phyloP scores from a whole-genome alignment of 2,888 invertebrate genomes.

The Agriopis aurantiaria region DNA sequence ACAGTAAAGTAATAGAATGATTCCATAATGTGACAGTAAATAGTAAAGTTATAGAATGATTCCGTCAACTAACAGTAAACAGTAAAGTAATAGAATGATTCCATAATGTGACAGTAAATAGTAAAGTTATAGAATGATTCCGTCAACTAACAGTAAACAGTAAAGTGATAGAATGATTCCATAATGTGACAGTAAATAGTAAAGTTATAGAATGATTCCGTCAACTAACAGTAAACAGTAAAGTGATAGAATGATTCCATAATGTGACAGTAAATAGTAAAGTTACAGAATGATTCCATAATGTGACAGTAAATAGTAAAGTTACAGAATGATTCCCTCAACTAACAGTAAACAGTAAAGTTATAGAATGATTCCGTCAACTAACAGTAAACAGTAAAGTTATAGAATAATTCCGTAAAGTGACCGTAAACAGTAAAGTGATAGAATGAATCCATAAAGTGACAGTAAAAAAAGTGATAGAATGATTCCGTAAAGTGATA shows the following conservation, averaged over 20 bases:
- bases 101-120: not conserved
- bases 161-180: not conserved
- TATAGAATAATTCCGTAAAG: not conserved
- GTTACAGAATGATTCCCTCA: not conserved
- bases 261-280: not conserved
- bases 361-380: not conserved
- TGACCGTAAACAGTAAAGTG: not conserved
- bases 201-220: not conserved
- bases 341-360: constrained; percentile 10
- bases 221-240: constrained; percentile 9
- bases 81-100: too few species aligned
- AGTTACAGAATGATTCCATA: not conserved
- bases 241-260: not conserved
- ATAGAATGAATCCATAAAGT: constrained; percentile 2
- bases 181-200: not conserved
- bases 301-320: not conserved
- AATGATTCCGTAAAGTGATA: not conserved
- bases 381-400: not conserved
- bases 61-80: too few species aligned
- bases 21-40: not conserved
- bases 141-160: not conserved
- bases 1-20: not conserved
- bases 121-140: not conserved
- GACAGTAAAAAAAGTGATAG: constrained; percentile 13
- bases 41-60: too few species aligned